Conservation (phyloP, 2,113 vertebrate species). For the Triplophysa siluroides region DNA sequence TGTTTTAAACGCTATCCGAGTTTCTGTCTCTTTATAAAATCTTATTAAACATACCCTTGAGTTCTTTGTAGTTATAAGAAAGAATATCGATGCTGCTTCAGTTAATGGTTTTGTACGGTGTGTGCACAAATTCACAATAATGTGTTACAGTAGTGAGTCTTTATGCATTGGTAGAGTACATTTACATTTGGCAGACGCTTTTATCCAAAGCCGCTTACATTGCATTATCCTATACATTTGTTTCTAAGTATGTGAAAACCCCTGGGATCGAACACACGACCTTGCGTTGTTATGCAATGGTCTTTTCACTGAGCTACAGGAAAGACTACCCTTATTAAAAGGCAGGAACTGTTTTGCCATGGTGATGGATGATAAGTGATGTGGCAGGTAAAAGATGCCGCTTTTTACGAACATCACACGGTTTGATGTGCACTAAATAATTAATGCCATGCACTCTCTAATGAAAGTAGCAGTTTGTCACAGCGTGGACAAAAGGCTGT, state of each 20-base stretch:
- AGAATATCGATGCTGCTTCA: background rate
- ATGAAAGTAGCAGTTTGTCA: background rate
- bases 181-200: no score
- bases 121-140: background rate
- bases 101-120: background rate
- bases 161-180: background rate
- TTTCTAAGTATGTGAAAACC: no score
- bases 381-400: slow-evolving; percentile 3
- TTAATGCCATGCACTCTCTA: background rate
- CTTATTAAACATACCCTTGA: background rate
- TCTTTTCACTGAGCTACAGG: no score
- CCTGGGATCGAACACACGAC: no score
- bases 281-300: no score
- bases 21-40: background rate
- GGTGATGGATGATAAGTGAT: background rate
- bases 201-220: no score
- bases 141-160: background rate
- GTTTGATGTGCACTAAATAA: background rate
- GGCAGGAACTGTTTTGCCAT: background rate
- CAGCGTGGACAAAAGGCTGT: background rate
- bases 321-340: background rate
- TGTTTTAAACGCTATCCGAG: background rate
- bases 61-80: background rate
- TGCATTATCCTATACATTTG: no score
- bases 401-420: background rate